Conservation (phyloP, 2,797 vertebrate species). For the Manis javanica region DNA sequence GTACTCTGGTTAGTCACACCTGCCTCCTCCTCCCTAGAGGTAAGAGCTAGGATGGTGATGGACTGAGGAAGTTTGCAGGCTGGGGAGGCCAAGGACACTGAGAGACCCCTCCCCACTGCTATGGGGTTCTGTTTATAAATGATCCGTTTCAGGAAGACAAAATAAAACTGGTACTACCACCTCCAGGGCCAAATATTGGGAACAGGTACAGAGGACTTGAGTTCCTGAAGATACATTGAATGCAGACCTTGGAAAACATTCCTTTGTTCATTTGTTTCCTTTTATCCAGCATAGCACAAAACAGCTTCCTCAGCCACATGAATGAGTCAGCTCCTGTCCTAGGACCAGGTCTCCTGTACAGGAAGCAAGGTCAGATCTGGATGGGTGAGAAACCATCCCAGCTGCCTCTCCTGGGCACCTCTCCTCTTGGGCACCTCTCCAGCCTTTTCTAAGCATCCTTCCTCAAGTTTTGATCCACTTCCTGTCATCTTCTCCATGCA, state of each 20-base stretch:
- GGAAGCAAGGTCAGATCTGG: not conserved
- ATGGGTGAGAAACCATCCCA: not conserved
- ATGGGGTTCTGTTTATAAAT: not conserved
- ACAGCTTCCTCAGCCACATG: not conserved
- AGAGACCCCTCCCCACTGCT: not conserved
- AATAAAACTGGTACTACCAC: not conserved
- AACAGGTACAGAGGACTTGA: not conserved
- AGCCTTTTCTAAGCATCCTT: rapidly evolving
- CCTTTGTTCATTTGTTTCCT: not conserved
- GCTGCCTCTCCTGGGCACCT: too few species aligned
- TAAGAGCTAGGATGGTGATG: not conserved
- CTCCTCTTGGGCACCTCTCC: not conserved
- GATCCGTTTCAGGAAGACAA: not conserved
- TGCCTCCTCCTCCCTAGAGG: not conserved
- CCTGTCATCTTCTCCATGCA: not conserved
- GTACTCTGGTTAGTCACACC: not conserved
- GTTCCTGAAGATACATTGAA: not conserved
- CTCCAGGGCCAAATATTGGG: not conserved
- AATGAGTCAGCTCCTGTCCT: not conserved
- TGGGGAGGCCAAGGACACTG: not conserved
- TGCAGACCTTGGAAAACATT: not conserved
- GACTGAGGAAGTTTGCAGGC: not conserved
- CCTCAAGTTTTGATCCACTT: not conserved
- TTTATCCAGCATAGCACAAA: not conserved
- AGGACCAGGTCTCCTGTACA: not conserved